These are phyloP conservation scores for Darevskia nairensis DNA, from an alignment of 2,797 vertebrate genomes.

Conservation along the genomic window DNA sequence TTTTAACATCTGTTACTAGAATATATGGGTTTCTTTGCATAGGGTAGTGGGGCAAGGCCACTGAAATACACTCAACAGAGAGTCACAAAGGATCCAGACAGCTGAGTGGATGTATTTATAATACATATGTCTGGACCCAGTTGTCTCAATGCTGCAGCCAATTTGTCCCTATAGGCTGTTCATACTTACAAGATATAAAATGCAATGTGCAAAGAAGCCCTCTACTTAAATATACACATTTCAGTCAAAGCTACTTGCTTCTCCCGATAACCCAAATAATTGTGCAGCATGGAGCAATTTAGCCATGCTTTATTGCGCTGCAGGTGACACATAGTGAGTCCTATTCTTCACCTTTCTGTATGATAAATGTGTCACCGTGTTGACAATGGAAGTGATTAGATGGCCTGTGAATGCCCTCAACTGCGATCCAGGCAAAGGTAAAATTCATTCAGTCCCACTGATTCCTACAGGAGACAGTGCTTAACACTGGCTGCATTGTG, in stretches of 20 bases:
- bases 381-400: neutral
- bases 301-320: neutral
- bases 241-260: neutral
- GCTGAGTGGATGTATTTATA: neutral
- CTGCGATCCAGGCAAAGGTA: neutral
- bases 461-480: neutral
- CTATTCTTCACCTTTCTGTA: neutral
- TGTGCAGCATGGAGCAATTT: no score
- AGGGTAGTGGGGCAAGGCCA: neutral
- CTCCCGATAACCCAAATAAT: neutral
- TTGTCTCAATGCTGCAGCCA: neutral
- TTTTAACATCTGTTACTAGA: neutral
- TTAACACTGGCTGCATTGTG: neutral
- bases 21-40: neutral
- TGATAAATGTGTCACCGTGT: neutral
- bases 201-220: neutral
- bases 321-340: neutral
- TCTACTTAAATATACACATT: neutral
- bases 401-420: neutral
- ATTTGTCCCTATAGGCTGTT: neutral
- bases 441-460: neutral
- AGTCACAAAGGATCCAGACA: neutral
- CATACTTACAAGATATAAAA: neutral
- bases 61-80: neutral
- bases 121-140: neutral